A percentile compares a stretch with the other conserved stretches of the same genome.
Evolutionary conservation across 2,888 invertebrate species (phyloP).

Genomic region (Standfussiana lucernea): DNA sequence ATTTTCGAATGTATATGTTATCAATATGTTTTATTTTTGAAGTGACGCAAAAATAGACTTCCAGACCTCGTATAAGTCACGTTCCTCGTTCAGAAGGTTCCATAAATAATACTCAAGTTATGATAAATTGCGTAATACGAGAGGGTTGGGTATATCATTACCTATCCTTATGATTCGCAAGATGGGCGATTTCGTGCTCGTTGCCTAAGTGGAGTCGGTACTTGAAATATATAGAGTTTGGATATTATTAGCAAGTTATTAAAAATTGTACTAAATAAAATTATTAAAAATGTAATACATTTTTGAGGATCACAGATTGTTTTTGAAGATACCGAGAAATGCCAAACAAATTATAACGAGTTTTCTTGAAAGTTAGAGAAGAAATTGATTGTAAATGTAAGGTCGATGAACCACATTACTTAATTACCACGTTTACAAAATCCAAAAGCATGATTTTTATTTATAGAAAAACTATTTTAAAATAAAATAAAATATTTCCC

Average conservation of each 20-base stretch:
- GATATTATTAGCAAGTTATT: constrained; percentile 12
- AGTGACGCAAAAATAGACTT: constrained; percentile 22
- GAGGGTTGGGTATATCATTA: constrained; percentile 44
- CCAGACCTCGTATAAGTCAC: constrained; percentile 26
- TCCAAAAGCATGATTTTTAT: not conserved
- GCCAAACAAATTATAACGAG: too few species aligned
- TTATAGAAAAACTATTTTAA: too few species aligned
- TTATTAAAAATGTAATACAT: too few species aligned
- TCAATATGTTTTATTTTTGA: constrained; percentile 33
- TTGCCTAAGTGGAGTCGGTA: constrained; percentile 20
- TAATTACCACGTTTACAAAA: not conserved
- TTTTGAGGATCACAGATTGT: not conserved
- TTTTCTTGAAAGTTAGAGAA: not conserved
- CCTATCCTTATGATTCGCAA: constrained; percentile 35
- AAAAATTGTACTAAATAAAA: not conserved
- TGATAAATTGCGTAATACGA: constrained; percentile 59
- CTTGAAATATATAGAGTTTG: constrained; percentile 43
- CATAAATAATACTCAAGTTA: constrained; percentile 63
- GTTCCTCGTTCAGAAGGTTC: constrained; percentile 12
- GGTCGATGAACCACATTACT: not conserved
- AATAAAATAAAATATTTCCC: too few species aligned
- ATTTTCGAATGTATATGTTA: not conserved
- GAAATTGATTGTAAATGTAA: not conserved
- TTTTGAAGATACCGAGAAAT: not conserved
- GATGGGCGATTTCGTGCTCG: constrained; percentile 35